These are phyloP conservation scores for Fregata magnificens DNA, from an alignment of 2,113 vertebrate species.

Conservation along the genomic window DNA sequence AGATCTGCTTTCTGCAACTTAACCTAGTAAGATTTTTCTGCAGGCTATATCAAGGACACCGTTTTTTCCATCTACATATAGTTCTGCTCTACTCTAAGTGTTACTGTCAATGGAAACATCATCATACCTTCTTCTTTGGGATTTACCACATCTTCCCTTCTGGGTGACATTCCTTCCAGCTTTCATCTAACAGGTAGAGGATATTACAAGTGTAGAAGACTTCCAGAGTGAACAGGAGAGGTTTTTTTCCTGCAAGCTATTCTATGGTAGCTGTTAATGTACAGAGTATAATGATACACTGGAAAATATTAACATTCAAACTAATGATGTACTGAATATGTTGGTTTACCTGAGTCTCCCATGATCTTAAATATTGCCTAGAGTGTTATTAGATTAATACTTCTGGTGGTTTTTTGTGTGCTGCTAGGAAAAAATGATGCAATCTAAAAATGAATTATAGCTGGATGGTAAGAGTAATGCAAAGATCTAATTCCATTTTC, in stretches of 20 bases:
- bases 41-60: background rate
- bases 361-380: background rate
- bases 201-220: background rate
- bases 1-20: background rate
- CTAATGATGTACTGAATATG: background rate
- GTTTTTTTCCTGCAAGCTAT: background rate
- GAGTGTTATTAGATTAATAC: slow-evolving; percentile 2
- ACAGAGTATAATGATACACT: background rate
- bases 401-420: background rate
- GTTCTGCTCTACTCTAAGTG: background rate
- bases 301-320: background rate
- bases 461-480: slow-evolving; percentile 1
- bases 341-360: background rate
- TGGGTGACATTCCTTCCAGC: background rate
- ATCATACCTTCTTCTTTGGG: background rate
- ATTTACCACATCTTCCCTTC: background rate
- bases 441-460: slow-evolving; percentile 36
- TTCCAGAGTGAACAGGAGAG: background rate
- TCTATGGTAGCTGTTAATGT: background rate
- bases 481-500: slow-evolving; percentile 53
- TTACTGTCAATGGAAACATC: background rate
- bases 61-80: background rate
- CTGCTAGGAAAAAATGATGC: slow-evolving; percentile 9
- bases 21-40: background rate
- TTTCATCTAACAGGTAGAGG: background rate